Percentiles rank a stretch among this genome's conserved stretches.
phyloP scores from a whole-genome alignment of 1,140 invertebrate species.

The Trigoniulus corallinus region DNA sequence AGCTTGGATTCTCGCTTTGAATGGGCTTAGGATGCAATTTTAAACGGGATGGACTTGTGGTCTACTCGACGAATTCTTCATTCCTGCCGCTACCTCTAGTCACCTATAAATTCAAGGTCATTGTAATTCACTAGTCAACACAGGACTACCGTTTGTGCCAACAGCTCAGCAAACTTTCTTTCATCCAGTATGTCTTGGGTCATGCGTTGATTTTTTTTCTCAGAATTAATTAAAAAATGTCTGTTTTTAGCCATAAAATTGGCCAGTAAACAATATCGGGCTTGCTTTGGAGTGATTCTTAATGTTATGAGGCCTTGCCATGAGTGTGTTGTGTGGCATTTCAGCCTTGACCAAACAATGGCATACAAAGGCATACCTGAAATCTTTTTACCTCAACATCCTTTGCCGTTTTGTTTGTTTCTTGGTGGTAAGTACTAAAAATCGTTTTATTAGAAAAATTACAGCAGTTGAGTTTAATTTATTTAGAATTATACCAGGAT shows the following conservation, averaged over 20 bases:
- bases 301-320: constrained; percentile 75
- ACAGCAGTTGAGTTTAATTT: constrained; percentile 6
- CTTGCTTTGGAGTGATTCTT: constrained; percentile 76
- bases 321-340: constrained; percentile 42
- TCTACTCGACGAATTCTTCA: too few species aligned
- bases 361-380: constrained; percentile 42
- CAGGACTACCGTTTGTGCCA: too few species aligned
- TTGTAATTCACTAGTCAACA: too few species aligned
- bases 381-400: constrained; percentile 18
- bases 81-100: too few species aligned
- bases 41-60: too few species aligned
- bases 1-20: too few species aligned
- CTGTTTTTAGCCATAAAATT: too few species aligned
- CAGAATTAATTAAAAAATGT: constrained; percentile 36
- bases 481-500: constrained; percentile 27
- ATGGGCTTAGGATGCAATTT: too few species aligned
- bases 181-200: too few species aligned
- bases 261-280: constrained; percentile 73
- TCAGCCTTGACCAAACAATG: constrained; percentile 35
- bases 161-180: too few species aligned
- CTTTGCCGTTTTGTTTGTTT: constrained; percentile 30
- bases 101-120: too few species aligned
- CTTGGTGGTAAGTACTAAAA: constrained; percentile 27
- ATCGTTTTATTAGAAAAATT: neutral
- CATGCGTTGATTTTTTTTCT: too few species aligned